These are phyloP conservation scores for Diachasma alloeum DNA, from an alignment of 1,140 invertebrate species.

Conservation along the genomic window DNA sequence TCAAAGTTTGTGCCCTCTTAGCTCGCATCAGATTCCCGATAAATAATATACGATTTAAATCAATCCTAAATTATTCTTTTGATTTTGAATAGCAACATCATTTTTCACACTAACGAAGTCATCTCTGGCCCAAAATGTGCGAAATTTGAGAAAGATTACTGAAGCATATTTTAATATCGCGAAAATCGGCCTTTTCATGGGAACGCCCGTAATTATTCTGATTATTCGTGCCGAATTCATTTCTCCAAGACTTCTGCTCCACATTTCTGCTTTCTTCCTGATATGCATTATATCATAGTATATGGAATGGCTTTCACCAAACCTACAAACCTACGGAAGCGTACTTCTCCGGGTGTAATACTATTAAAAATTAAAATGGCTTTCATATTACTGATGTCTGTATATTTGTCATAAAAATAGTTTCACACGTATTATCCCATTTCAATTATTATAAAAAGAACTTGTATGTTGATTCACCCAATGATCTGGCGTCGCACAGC, in stretches of 20 bases:
- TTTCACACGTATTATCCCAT: not conserved
- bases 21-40: too few relatives aligned
- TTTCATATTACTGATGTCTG: not conserved
- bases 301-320: not conserved
- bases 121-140: too few relatives aligned
- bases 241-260: not conserved
- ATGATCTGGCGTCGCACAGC: not conserved
- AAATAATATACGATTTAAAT: too few relatives aligned
- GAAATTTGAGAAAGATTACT: not conserved
- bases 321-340: not conserved
- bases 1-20: too few relatives aligned
- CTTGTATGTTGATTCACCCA: not conserved
- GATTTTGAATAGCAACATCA: too few relatives aligned
- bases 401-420: not conserved
- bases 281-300: not conserved
- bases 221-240: not conserved
- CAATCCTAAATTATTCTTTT: too few relatives aligned
- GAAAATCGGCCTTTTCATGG: not conserved
- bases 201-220: too few relatives aligned
- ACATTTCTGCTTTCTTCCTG: not conserved
- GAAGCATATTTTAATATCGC: too few relatives aligned
- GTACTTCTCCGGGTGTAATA: not conserved
- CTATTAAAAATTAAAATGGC: not conserved
- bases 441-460: not conserved
- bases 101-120: too few relatives aligned